A percentile compares a stretch with the other conserved stretches of the same genome.
Evolutionary conservation across 2,797 vertebrate species (phyloP).

Genomic region (Distichodus sexfasciatus): DNA sequence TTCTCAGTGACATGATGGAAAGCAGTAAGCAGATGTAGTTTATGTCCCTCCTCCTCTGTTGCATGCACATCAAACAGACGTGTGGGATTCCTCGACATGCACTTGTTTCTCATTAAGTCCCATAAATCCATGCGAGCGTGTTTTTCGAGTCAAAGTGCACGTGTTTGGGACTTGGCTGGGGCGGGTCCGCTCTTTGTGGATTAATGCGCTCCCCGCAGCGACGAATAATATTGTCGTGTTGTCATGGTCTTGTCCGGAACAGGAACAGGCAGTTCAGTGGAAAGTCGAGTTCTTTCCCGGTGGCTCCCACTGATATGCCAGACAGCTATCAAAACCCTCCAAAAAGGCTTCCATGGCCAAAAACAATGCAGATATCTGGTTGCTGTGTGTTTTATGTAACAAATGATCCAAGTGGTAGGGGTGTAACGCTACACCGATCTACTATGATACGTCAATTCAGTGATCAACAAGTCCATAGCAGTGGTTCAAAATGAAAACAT

Average conservation of each 20-base stretch:
- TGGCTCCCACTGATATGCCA: not conserved
- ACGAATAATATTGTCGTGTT: constrained; percentile 31
- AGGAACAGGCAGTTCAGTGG: constrained; percentile 37
- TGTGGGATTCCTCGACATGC: not conserved
- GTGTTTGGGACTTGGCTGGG: not conserved
- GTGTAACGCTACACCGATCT: constrained; percentile 7
- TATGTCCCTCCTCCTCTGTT: too few species aligned
- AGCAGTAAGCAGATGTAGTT: too few species aligned
- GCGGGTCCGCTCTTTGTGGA: constrained; percentile 16
- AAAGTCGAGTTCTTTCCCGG: constrained; percentile 27
- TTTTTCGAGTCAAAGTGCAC: not conserved
- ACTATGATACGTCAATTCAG: too few species aligned
- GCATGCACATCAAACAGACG: not conserved
- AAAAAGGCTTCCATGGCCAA: constrained; percentile 7
- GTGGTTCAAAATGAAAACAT: too few species aligned
- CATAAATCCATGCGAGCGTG: not conserved
- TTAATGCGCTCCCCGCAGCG: constrained; percentile 24
- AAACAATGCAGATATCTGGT: constrained; percentile 11
- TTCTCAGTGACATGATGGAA: too few species aligned
- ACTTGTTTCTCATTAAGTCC: not conserved
- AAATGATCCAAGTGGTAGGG: too few species aligned
- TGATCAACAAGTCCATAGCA: too few species aligned
- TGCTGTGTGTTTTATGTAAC: constrained; percentile 28
- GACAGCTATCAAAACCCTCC: constrained; percentile 4
- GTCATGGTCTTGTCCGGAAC: constrained; percentile 42